Evolutionary conservation across 1,140 invertebrate genomes (phyloP).

Genomic region (Kradibia gibbosae): DNA sequence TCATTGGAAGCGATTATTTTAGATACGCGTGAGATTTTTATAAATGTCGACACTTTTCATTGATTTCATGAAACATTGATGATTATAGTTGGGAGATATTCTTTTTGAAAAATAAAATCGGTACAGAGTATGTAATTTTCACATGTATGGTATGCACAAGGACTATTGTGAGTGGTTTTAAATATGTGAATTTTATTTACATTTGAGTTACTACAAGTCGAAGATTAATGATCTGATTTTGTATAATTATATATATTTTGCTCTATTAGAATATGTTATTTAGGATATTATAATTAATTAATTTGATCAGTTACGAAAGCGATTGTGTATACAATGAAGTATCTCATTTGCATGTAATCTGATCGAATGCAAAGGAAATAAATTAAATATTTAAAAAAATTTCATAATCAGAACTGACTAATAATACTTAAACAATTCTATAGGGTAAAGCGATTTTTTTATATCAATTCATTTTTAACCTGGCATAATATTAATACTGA

Average conservation of each 20-base stretch:
- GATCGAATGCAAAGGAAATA: slow-evolving; percentile 4
- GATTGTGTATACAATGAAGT: background rate
- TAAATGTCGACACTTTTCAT: slow-evolving; percentile 43
- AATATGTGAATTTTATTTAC: slow-evolving; percentile 3
- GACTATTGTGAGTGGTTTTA: slow-evolving; percentile 11
- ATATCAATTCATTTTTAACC: background rate
- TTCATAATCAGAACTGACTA: background rate
- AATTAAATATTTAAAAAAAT: background rate
- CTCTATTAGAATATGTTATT: slow-evolving; percentile 12
- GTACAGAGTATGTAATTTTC: background rate
- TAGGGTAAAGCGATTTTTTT: background rate
- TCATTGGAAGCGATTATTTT: slow-evolving; percentile 24
- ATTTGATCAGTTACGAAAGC: slow-evolving; percentile 1
- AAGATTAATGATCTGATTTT: slow-evolving; percentile 31
- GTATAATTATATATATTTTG: slow-evolving; percentile 16
- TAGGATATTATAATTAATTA: slow-evolving; percentile 21
- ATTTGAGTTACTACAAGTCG: background rate
- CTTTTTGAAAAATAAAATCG: slow-evolving; percentile 6
- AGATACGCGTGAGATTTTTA: slow-evolving; percentile 44
- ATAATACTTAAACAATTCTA: background rate
- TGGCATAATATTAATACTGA: background rate
- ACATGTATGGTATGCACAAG: background rate
- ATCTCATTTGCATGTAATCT: slow-evolving; percentile 8
- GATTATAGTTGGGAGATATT: slow-evolving; percentile 22
- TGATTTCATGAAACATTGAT: slow-evolving; percentile 41